Base-by-base conservation (phyloP, 2,888 invertebrate species). In the Allygus modestus region DNA sequence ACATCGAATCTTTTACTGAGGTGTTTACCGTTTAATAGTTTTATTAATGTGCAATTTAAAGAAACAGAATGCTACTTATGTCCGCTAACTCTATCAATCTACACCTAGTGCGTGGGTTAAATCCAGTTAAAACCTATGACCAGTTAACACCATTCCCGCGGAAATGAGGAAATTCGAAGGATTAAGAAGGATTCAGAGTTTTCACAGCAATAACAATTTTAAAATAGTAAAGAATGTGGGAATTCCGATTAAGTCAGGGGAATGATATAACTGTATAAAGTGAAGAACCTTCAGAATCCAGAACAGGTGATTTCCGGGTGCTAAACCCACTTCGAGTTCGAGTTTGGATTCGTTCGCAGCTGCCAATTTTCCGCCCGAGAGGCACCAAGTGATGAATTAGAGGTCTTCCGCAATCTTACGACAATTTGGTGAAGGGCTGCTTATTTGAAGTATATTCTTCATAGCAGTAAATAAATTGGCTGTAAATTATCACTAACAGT, bases 261-360 rank as follows among this genome's bases (percentile, higher is more conserved):
- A 65, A 31, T 65, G 65, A 65, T 65, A 31, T 65, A 65, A 65
- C 65, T 65, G 65, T 65, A 23, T 51, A 65, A 28, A 65, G 20
- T 23, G 54, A 31, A 17, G 65, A 65, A 23, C 58, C n/a, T 31
- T 65, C 65, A 12, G 65, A 65, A 65, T 65, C 28, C 15, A 31
- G 65, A 65, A 65, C 65, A 31, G 65, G 0, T 23, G 28, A 17
- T 65, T 65, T 65, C 65, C 65, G 65, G 65, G 65, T 65, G 65
- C 65, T 65, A 65, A 65, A 65, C 65, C 65, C 31, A 65, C 65
- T 65, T 65, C 58, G 20, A 58, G 58, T 58, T 65, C 65, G 65
- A 31, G 65, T 65, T 65, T 31, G 65, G 65, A 65, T 28, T 65
- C 65, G 65, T 31, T 46, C 28, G 65, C 17, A 65, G 65, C 26